phyloP scores from a whole-genome alignment of 2,113 vertebrate genomes.

The Grantiella picta region DNA sequence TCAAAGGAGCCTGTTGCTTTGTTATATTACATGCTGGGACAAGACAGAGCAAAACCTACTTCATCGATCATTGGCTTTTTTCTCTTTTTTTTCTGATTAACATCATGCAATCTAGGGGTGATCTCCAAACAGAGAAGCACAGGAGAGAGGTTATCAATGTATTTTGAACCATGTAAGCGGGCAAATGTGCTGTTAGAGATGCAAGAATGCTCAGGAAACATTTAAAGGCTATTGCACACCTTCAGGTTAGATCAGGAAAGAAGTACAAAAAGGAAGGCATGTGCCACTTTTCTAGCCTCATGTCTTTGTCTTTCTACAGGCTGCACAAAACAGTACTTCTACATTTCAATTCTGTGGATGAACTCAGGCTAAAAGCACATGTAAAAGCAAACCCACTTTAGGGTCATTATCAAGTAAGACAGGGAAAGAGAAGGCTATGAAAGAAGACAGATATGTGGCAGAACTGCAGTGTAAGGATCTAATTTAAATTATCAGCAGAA shows the following conservation, averaged over 20 bases:
- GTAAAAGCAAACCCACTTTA: not conserved
- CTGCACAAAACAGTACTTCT: not conserved
- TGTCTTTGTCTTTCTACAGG: not conserved
- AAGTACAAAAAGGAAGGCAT: not conserved
- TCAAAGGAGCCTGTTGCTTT: not conserved
- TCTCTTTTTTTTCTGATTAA: not conserved
- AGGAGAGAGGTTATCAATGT: not conserved
- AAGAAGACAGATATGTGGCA: not conserved
- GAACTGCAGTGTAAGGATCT: not conserved
- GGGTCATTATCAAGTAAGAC: not conserved
- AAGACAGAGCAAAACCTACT: not conserved
- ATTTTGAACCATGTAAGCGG: not conserved
- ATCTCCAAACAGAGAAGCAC: not conserved
- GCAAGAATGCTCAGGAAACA: not conserved
- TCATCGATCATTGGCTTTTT: fast-evolving
- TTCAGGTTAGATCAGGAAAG: not conserved
- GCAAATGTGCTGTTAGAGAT: not conserved
- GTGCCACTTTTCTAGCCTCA: not conserved
- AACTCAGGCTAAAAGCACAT: not conserved
- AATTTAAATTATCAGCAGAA: not conserved
- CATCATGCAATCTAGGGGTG: not conserved
- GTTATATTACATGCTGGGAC: not conserved
- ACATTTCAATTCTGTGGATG: not conserved
- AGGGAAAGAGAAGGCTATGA: not conserved
- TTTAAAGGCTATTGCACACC: not conserved